phyloP scores from a whole-genome alignment of 2,888 invertebrate species.

The Aspidapion aeneum region DNA sequence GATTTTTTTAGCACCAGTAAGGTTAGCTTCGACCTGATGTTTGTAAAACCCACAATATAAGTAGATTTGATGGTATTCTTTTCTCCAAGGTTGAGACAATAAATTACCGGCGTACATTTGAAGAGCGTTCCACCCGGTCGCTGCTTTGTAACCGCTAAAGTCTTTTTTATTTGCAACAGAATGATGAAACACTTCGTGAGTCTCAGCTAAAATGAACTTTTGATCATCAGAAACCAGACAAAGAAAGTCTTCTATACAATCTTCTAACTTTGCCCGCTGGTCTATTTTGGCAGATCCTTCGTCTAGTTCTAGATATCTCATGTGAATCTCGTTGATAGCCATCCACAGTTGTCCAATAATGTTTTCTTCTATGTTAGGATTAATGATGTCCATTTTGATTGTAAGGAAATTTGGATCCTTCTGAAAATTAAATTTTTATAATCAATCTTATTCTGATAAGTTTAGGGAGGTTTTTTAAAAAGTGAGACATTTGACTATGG shows the following conservation, averaged over 20 bases:
- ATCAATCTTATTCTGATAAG: no score
- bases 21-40: slow-evolving; percentile 79
- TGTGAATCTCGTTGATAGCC: slow-evolving; percentile 72
- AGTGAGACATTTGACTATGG: no score
- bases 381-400: no score
- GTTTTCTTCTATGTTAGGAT: slow-evolving; percentile 45
- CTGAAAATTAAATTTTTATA: no score
- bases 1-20: slow-evolving; percentile 72
- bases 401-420: no score
- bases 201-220: slow-evolving; percentile 75
- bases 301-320: slow-evolving; percentile 75
- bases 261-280: slow-evolving; percentile 73
- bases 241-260: slow-evolving; percentile 74
- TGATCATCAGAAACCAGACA: slow-evolving; percentile 73
- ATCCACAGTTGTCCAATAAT: slow-evolving; percentile 63
- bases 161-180: slow-evolving; percentile 67
- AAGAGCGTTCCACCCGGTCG: slow-evolving; percentile 79
- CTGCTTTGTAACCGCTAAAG: slow-evolving; percentile 79
- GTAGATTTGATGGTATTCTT: slow-evolving; percentile 78
- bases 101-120: slow-evolving; percentile 84
- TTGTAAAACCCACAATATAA: slow-evolving; percentile 88
- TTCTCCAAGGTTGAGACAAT: slow-evolving; percentile 83
- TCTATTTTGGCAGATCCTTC: slow-evolving; percentile 75
- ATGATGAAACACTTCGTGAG: slow-evolving; percentile 69
- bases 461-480: no score